Base-by-base conservation (phyloP, 2,113 vertebrate genomes). In the Bagarius yarrelli region DNA sequence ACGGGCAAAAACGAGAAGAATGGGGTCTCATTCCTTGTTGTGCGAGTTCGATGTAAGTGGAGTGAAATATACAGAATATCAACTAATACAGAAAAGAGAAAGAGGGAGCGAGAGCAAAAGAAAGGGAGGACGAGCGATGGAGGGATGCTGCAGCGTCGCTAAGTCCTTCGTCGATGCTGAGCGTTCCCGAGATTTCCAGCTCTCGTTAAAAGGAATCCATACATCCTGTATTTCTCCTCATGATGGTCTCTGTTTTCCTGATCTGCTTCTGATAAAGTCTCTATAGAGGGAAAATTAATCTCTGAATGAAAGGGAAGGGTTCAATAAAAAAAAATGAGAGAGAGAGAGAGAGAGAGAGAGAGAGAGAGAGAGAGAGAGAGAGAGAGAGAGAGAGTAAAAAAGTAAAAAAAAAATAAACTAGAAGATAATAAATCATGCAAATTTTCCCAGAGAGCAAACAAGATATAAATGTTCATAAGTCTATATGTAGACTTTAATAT, bases 161-260 rank as follows among this genome's bases (percentile, higher is more conserved):
- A 85, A 89, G 90, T 93, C 88, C 88, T 67, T 88, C 86, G 27
- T 55, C 12, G 44, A 73, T 34, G 50, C 30, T 73, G 50, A 32
- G 50, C 70, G 25, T 21, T 53, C 67, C 67, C 25, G 16, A 50
- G 67, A 71, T 50, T 72, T 73, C 50, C 70, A 12, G 19, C 47
- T 52, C 55, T 73, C 55, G 25, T 55, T 55, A 87, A 85, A 90
- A 84, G 87, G 88, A 87, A 88, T 87, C 87, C 90, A 87, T 92
- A 91, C 91, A 90, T 91, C 91, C 84, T 89, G 84, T 89, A 91
- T 70, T 75, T 79, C 13, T 60, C 47, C 82, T 89, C 90, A 87
- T 90, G 87, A 91, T 90, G 80, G 81, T 91, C 90, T 86, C 90
- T 88, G 91, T 91, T 60, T 87, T 91, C 87, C 90, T 87, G 89